phyloP scores from a whole-genome alignment of 2,113 vertebrate genomes.

The Callochromis pleurospilus region DNA sequence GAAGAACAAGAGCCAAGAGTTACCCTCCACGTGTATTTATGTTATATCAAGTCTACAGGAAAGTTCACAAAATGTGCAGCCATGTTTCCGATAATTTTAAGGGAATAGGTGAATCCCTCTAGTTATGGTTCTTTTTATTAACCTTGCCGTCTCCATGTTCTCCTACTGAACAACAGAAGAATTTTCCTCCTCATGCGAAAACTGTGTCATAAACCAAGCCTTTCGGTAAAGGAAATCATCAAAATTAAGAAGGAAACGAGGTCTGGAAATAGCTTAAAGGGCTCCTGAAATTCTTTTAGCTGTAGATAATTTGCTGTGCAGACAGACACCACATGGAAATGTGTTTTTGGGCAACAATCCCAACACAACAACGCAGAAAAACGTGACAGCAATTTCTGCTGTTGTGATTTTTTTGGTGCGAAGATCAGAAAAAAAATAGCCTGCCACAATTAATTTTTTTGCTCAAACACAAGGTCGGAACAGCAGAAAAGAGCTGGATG shows the following conservation, averaged over 20 bases:
- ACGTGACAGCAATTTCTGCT: neutral
- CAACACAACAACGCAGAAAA: neutral
- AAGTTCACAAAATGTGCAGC: constrained; percentile 3
- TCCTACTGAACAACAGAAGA: constrained; percentile 2
- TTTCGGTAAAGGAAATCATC: constrained; percentile 26
- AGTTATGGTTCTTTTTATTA: constrained; percentile 32
- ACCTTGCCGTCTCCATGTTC: constrained; percentile 2
- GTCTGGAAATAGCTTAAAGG: neutral
- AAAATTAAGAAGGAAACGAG: constrained; percentile 3
- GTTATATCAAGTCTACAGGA: neutral
- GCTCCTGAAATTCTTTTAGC: constrained; percentile 20
- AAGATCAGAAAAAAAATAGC: neutral
- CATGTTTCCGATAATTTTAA: neutral
- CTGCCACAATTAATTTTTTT: neutral
- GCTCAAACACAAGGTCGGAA: neutral
- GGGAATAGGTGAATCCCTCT: neutral
- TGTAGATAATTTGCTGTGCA: constrained; percentile 22
- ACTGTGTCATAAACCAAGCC: constrained; percentile 4
- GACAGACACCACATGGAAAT: constrained; percentile 46
- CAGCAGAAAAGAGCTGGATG: neutral
- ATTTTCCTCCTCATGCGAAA: constrained; percentile 7
- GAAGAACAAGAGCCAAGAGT: neutral
- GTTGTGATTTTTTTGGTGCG: neutral
- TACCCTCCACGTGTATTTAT: constrained; percentile 17
- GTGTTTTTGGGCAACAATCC: constrained; percentile 3